phyloP scores from a whole-genome alignment of 2,888 invertebrate genomes.

The Graphium colonna region DNA sequence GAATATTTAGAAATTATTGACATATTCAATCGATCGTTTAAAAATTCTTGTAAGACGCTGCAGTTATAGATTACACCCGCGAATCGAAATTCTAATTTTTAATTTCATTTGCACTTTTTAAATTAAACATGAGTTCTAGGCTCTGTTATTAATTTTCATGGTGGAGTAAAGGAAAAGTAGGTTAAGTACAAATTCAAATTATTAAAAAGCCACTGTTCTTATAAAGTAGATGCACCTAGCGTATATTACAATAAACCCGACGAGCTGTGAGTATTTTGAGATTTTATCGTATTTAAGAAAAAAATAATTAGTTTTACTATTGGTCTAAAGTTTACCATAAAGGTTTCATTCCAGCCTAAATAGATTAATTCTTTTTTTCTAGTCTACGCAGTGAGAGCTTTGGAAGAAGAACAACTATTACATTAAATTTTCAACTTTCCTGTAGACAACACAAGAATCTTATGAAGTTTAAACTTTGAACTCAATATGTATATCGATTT shows the following conservation, averaged over 20 bases:
- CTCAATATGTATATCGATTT: slow-evolving; percentile 30
- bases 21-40: slow-evolving; percentile 34
- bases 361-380: slow-evolving; percentile 60
- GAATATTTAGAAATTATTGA: slow-evolving; percentile 21
- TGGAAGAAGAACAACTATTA: slow-evolving; percentile 44
- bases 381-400: slow-evolving; percentile 58
- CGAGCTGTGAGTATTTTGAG: slow-evolving; percentile 80
- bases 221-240: slow-evolving; percentile 79
- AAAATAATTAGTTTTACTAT: slow-evolving; percentile 62
- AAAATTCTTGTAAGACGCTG: slow-evolving; percentile 26
- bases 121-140: slow-evolving; percentile 15
- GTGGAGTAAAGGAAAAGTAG: slow-evolving; percentile 63
- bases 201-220: slow-evolving; percentile 78
- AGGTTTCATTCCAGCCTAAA: slow-evolving; percentile 73
- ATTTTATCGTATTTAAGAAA: slow-evolving; percentile 78
- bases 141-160: slow-evolving; percentile 52
- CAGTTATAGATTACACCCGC: slow-evolving; percentile 12
- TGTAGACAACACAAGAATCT: slow-evolving; percentile 47
- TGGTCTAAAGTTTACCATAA: slow-evolving; percentile 56
- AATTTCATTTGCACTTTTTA: slow-evolving; percentile 19
- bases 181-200: slow-evolving; percentile 79
- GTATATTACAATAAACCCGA: slow-evolving; percentile 78
- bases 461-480: slow-evolving; percentile 40
- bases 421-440: slow-evolving; percentile 33
- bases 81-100: slow-evolving; percentile 10